These are phyloP conservation scores for Gryllus bimaculatus DNA, from an alignment of 1,140 invertebrate genomes.

Conservation along the genomic window DNA sequence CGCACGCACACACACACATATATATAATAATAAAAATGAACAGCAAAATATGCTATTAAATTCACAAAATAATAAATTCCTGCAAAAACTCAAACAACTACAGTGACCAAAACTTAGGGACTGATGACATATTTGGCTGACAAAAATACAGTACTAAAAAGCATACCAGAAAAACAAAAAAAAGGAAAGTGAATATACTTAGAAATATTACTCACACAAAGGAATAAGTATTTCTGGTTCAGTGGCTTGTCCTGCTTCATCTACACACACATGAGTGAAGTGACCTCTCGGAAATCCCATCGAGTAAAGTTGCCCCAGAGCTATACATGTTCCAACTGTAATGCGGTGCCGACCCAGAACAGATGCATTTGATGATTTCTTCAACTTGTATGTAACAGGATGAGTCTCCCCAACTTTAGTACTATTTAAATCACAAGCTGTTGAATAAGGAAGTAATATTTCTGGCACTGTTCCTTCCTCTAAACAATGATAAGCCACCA, in stretches of 20 bases:
- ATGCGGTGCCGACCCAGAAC: conserved; percentile 60
- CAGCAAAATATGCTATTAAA: no score
- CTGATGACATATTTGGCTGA: no score
- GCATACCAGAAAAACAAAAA: neutral
- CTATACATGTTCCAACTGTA: conserved; percentile 71
- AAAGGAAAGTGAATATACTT: neutral
- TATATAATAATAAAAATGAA: no score
- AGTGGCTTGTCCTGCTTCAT: conserved; percentile 84
- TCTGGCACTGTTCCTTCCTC: conserved; percentile 47
- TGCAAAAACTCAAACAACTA: no score
- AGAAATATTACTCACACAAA: conserved; percentile 29
- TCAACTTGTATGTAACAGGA: conserved; percentile 1
- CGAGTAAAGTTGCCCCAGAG: conserved; percentile 58
- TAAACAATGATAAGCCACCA: conserved; percentile 54
- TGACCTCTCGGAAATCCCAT: conserved; percentile 57
- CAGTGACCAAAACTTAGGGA: no score
- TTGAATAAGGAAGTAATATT: conserved; percentile 59
- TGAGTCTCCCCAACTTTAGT: neutral
- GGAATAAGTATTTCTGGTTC: conserved; percentile 82
- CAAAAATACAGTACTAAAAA: no score
- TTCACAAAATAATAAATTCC: no score
- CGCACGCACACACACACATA: no score
- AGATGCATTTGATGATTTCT: conserved; percentile 12
- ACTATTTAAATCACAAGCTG: conserved; percentile 42
- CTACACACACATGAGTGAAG: conserved; percentile 80